Base-by-base conservation (phyloP, 2,888 invertebrate genomes). In the Diplolepis rosae region DNA sequence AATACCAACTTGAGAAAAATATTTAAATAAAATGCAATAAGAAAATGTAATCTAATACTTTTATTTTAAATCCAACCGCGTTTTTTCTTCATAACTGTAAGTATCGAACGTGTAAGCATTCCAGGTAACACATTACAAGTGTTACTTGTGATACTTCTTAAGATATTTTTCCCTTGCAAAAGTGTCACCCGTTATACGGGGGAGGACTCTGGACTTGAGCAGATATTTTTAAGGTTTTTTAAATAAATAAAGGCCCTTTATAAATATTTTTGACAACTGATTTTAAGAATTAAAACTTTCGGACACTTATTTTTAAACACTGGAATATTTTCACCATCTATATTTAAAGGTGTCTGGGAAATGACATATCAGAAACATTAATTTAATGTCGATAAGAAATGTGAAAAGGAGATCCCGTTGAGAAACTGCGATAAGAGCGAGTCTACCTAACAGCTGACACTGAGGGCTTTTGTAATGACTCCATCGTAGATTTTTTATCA, bases 141-240 rank as follows among this genome's bases (percentile, higher is more conserved):
- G n/a, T n/a, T n/a, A n/a, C n/a, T n/a, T n/a, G n/a, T n/a, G n/a
- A n/a, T 61, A 61, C 39, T 61, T 24, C n/a, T 32, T 61, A 61
- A 61, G 56, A 56, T 61, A 61, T 6, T 35, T 61, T 35, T 61
- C 56, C n/a, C 35, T 61, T 61, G 22, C 35, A 61, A 39, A 39
- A 39, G 35, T 61, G 56, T 61, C 35, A 24, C 56, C 56, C 56
- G 56, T 61, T 61, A 61, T 61, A 61, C 56, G 56, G 56, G 35
- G 35, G 56, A 61, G 56, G 56, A 61, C 56, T 61, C 35, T 3
- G 39, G 56, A 61, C 39, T 61, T 61, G 56, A 24, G 22, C 35
- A 61, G 39, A 61, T 35, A 61, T 61, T 35, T 61, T 39, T 61
- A 24, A 61, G 35, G 24, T 35, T 35, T 61, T 61, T 39, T 24